phyloP scores from a whole-genome alignment of 2,797 vertebrate genomes.

The Mareca penelope region DNA sequence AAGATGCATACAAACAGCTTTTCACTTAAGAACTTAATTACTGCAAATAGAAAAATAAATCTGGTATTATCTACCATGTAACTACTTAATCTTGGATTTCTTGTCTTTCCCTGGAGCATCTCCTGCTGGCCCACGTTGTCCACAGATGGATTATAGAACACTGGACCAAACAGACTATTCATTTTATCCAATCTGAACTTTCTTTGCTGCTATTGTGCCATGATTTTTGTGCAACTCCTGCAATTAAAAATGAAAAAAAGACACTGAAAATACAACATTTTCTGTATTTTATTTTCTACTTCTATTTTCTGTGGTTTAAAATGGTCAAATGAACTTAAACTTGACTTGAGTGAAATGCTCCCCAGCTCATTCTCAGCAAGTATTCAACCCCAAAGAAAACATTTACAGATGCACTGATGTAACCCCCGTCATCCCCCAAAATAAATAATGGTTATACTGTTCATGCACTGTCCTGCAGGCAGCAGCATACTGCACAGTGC shows the following conservation, averaged over 20 bases:
- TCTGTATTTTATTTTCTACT: background rate
- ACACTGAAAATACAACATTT: background rate
- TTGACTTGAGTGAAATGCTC: conserved; percentile 24
- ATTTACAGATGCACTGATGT: conserved; percentile 58
- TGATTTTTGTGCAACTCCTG: background rate
- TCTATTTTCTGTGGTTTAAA: conserved; percentile 20
- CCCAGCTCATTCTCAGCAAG: background rate
- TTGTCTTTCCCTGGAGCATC: background rate
- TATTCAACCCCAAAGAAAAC: conserved; percentile 54
- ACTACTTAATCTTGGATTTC: background rate
- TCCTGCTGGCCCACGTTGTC: background rate
- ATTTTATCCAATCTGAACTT: background rate
- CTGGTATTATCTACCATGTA: background rate
- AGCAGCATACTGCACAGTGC: conserved; percentile 16
- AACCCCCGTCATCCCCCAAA: background rate
- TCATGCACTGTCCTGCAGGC: conserved; percentile 14
- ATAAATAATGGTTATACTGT: conserved; percentile 42
- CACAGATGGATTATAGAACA: background rate
- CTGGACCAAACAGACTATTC: background rate
- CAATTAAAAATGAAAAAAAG: too few species aligned
- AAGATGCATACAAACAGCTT: background rate
- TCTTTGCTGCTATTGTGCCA: background rate
- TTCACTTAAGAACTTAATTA: background rate
- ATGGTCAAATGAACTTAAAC: conserved; percentile 23
- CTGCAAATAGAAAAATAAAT: background rate